Conservation (phyloP, 2,113 vertebrate species). For the Sciurus niger region DNA sequence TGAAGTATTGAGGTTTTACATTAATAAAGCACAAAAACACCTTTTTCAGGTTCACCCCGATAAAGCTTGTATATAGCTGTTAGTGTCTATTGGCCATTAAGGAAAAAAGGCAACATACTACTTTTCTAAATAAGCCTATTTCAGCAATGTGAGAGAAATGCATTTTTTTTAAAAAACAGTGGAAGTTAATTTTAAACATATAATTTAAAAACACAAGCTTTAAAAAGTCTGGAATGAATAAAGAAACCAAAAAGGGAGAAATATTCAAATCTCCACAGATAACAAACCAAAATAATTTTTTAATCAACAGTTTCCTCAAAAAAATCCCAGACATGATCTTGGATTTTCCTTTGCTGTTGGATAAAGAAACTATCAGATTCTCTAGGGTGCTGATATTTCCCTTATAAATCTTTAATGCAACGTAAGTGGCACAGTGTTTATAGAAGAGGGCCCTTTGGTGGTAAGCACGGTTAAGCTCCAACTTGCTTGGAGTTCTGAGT, state of each 20-base stretch:
- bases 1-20: neutral
- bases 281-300: neutral
- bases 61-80: neutral
- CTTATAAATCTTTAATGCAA: conserved; percentile 31
- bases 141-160: neutral
- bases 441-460: neutral
- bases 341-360: neutral
- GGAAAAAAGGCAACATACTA: neutral
- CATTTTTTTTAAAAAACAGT: neutral
- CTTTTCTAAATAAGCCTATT: conserved; percentile 12
- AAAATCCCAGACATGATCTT: neutral
- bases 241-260: conserved; percentile 30
- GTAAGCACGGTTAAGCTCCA: neutral
- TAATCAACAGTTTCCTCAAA: neutral
- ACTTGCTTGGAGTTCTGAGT: neutral
- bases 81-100: neutral
- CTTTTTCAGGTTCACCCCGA: neutral
- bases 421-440: neutral
- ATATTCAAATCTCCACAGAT: conserved; percentile 44
- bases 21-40: neutral
- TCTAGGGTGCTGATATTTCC: neutral
- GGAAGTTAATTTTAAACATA: conserved; percentile 19
- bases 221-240: conserved; percentile 13
- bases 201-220: neutral
- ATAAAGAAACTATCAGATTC: neutral